Evolutionary conservation across 2,113 vertebrate genomes (phyloP).

Genomic region (Thalassoma bifasciatum): DNA sequence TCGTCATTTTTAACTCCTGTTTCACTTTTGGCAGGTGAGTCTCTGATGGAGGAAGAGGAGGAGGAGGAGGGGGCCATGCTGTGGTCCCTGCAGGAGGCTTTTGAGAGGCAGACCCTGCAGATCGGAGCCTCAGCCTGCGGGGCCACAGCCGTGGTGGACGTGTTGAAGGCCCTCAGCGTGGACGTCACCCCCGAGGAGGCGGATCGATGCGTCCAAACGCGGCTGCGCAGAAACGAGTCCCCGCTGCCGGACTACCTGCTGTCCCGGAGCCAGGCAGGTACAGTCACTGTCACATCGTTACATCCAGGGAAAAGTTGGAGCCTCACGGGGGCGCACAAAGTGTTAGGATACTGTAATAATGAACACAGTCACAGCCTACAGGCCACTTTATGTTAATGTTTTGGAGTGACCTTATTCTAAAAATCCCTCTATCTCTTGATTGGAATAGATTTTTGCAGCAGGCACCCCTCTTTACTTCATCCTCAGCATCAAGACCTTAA

Average conservation of each 20-base stretch:
- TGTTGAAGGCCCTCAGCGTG: slow-evolving; percentile 80
- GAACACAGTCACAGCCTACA: too few species aligned
- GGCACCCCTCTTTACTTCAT: background rate
- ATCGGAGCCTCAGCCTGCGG: slow-evolving; percentile 83
- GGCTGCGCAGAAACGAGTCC: slow-evolving; percentile 77
- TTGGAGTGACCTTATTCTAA: background rate
- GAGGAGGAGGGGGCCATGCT: slow-evolving; percentile 73
- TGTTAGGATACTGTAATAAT: too few species aligned
- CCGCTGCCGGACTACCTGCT: slow-evolving; percentile 81
- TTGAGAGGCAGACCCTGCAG: slow-evolving; percentile 82
- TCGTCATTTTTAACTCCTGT: background rate
- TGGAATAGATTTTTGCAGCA: background rate
- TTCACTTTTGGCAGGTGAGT: slow-evolving; percentile 5
- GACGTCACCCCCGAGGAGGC: slow-evolving; percentile 70
- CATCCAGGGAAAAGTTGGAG: too few species aligned
- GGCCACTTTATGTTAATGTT: too few species aligned
- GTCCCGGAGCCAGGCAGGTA: slow-evolving; percentile 83
- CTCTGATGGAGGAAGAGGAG: slow-evolving; percentile 44
- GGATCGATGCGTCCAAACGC: slow-evolving; percentile 75
- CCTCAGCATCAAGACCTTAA: background rate
- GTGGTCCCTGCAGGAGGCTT: slow-evolving; percentile 82
- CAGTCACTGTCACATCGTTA: too few species aligned
- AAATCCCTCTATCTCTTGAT: too few species aligned
- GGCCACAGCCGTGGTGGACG: slow-evolving; percentile 83
- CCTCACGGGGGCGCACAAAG: too few species aligned